Conservation (phyloP, 2,888 invertebrate genomes). For the Eupithecia tripunctaria region DNA sequence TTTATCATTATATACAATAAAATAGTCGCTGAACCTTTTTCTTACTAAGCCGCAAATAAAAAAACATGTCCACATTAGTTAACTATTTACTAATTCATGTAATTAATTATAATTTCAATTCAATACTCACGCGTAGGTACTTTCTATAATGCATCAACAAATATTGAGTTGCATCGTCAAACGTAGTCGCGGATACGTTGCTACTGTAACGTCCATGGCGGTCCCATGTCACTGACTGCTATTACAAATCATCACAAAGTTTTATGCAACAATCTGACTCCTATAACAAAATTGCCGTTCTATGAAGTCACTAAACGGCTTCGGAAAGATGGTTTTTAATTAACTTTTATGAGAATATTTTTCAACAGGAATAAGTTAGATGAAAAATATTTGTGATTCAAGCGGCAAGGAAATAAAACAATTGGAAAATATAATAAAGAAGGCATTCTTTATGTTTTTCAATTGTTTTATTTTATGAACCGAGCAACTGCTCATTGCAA, state of each 20-base stretch:
- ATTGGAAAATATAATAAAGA: not conserved
- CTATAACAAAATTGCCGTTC: slow-evolving; percentile 22
- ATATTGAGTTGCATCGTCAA: not conserved
- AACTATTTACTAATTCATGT: not conserved
- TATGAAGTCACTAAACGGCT: not conserved
- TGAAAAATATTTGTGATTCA: slow-evolving; percentile 22
- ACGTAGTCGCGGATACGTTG: not conserved
- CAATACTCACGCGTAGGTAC: too few relatives aligned
- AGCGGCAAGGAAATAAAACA: slow-evolving; percentile 9
- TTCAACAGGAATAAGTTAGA: slow-evolving; percentile 17
- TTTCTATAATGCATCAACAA: not conserved
- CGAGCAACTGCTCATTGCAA: not conserved
- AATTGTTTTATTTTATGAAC: slow-evolving; percentile 1
- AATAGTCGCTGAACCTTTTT: not conserved
- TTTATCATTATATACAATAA: too few relatives aligned
- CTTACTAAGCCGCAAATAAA: not conserved
- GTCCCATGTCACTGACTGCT: not conserved
- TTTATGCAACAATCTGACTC: slow-evolving; percentile 4
- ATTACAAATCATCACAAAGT: not conserved
- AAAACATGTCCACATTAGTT: not conserved
- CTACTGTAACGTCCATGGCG: not conserved
- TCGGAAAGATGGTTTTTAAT: slow-evolving; percentile 28
- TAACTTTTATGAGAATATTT: slow-evolving; percentile 31
- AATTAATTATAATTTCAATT: not conserved
- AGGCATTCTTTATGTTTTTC: not conserved